A percentile compares a stretch with the other conserved stretches of the same genome.
phyloP scores from a whole-genome alignment of 2,888 invertebrate species.

The Heliconius hortense region DNA sequence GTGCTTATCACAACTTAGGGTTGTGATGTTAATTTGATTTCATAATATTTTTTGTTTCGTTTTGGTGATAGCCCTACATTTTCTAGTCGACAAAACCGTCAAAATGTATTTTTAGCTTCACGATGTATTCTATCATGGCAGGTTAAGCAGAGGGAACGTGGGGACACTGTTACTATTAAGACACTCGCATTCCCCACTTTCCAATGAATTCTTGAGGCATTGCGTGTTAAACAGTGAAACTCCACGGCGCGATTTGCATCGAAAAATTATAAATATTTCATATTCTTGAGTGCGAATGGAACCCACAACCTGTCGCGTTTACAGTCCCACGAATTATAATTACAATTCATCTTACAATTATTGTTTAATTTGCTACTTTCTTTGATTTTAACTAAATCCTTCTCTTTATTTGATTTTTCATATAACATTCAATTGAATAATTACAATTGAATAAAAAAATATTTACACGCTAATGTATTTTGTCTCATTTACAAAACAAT shows the following conservation, averaged over 20 bases:
- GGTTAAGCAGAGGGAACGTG: no score
- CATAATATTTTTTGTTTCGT: background rate
- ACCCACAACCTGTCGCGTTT: no score
- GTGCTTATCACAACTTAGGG: no score
- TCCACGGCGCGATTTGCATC: no score
- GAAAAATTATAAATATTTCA: no score
- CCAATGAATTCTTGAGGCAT: no score
- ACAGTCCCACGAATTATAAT: background rate
- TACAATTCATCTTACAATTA: background rate
- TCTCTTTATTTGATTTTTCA: background rate
- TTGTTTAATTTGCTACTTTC: background rate
- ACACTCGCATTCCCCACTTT: no score
- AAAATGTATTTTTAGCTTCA: background rate
- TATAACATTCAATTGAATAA: background rate
- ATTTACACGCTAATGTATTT: background rate
- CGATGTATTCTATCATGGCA: no score
- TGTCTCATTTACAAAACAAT: background rate
- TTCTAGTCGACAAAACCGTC: background rate
- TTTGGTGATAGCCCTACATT: background rate
- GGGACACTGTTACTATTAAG: no score
- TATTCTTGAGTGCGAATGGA: no score
- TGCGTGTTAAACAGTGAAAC: no score
- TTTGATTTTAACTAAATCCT: background rate
- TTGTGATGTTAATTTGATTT: no score
- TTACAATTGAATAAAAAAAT: background rate